These are phyloP conservation scores for Falcaria lacertinaria DNA, from an alignment of 2,888 invertebrate genomes.

Conservation along the genomic window DNA sequence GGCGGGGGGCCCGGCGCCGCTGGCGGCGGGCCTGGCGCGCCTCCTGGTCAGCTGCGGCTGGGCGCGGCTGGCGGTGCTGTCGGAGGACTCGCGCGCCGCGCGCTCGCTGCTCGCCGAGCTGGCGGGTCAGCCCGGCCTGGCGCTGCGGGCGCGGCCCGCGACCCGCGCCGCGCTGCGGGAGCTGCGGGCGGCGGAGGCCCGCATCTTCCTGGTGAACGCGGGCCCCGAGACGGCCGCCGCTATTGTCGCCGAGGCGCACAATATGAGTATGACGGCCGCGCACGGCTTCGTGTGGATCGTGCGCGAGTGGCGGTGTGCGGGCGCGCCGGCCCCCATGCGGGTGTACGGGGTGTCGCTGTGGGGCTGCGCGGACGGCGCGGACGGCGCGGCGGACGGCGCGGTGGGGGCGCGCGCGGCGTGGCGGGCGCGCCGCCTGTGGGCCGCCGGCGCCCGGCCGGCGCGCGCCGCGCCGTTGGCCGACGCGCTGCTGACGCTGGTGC, in stretches of 20 bases:
- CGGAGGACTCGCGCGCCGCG: conserved; percentile 67
- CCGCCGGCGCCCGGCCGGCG: background rate
- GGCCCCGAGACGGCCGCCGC: conserved; percentile 80
- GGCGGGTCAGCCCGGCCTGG: too few relatives aligned
- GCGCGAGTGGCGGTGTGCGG: conserved; percentile 33
- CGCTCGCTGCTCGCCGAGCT: background rate
- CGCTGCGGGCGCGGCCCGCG: conserved; percentile 2
- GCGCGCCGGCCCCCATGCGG: conserved; percentile 4
- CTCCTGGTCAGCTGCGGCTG: conserved; percentile 64
- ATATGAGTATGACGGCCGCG: conserved; percentile 62
- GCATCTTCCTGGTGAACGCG: conserved; percentile 90
- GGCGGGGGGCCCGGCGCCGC: conserved; percentile 13
- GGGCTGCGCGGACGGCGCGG: conserved; percentile 9
- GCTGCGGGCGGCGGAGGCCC: conserved; percentile 62
- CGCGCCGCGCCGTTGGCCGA: conserved; percentile 19
- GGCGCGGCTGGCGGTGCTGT: conserved; percentile 86
- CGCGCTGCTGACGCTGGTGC: conserved; percentile 21
- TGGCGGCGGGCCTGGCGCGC: conserved; percentile 11
- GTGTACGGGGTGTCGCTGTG: conserved; percentile 29
- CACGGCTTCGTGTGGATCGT: conserved; percentile 40
- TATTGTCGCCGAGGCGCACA: conserved; percentile 82
- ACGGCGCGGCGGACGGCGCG: conserved; percentile 2
- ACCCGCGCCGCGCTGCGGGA: conserved; percentile 1
- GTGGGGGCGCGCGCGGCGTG: background rate
- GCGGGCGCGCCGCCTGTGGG: background rate